A percentile compares a stretch with the other conserved stretches of the same genome.
phyloP scores from a whole-genome alignment of 1,140 invertebrate genomes.

The Trigoniulus corallinus region DNA sequence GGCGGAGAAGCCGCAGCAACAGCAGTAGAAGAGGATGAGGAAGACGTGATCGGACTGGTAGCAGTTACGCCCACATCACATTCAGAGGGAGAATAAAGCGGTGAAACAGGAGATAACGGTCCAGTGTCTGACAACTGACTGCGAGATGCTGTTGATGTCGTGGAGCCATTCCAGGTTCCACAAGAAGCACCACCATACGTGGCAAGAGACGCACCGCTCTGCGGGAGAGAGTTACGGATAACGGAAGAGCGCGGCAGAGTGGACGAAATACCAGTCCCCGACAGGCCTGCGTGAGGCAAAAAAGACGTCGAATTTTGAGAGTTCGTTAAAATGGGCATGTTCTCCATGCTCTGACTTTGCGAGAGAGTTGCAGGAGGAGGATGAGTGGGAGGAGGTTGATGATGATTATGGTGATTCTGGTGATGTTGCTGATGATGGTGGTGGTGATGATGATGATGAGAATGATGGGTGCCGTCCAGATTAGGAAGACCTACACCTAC shows the following conservation, averaged over 20 bases:
- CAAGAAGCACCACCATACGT: not conserved
- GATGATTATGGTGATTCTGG: slow-evolving; percentile 16
- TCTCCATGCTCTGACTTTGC: slow-evolving; percentile 1
- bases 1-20: not conserved
- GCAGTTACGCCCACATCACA: not conserved
- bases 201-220: not conserved
- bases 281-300: too few relatives aligned
- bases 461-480: not conserved
- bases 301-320: too few relatives aligned
- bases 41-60: too few relatives aligned
- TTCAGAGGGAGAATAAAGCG: too few relatives aligned
- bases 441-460: not conserved
- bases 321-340: not conserved
- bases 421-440: slow-evolving; percentile 7
- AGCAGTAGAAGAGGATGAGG: too few relatives aligned
- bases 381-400: slow-evolving; percentile 5
- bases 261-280: slow-evolving; percentile 2
- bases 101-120: not conserved
- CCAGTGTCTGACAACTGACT: not conserved
- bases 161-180: not conserved
- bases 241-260: slow-evolving; percentile 6
- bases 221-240: not conserved
- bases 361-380: too few relatives aligned
- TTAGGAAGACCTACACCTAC: not conserved
- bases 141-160: not conserved